phyloP scores from a whole-genome alignment of 1,140 invertebrate genomes.

The Pemphigus obesinymphae region DNA sequence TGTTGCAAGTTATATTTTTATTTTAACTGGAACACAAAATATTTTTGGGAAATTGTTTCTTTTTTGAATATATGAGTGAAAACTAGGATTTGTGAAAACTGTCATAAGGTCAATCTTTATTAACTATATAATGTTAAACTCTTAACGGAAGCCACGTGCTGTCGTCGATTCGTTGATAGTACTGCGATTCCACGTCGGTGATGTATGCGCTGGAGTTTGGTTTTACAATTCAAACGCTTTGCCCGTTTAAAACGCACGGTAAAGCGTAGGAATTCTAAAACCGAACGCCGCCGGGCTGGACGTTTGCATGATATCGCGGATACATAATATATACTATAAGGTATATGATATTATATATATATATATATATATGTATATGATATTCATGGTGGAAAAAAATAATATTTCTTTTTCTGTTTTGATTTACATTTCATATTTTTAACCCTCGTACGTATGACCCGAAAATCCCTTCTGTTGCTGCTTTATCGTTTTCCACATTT shows the following conservation, averaged over 20 bases:
- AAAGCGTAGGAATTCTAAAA: conserved; percentile 78
- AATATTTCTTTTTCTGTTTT: not conserved
- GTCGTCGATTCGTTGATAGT: not conserved
- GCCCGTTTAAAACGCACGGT: conserved; percentile 59
- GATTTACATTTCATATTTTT: not conserved
- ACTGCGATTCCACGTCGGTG: not conserved
- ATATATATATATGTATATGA: too few relatives aligned
- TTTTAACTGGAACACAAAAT: too few relatives aligned
- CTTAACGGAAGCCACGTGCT: not conserved
- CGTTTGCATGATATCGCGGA: too few relatives aligned
- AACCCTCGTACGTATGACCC: not conserved
- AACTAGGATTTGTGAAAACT: too few relatives aligned
- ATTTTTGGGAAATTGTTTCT: too few relatives aligned
- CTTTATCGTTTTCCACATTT: not conserved
- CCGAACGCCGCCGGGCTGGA: conserved; percentile 44
- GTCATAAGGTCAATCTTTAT: too few relatives aligned
- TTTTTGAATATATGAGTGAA: too few relatives aligned
- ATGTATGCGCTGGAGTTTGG: conserved; percentile 49
- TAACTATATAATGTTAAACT: not conserved
- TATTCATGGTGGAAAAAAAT: not conserved
- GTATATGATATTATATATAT: too few relatives aligned
- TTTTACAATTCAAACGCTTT: conserved; percentile 78
- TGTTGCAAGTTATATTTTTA: too few relatives aligned
- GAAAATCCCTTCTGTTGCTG: not conserved
- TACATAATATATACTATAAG: too few relatives aligned